Evolutionary conservation across 2,113 vertebrate species (phyloP).

Genomic region (Aramus guarauna): DNA sequence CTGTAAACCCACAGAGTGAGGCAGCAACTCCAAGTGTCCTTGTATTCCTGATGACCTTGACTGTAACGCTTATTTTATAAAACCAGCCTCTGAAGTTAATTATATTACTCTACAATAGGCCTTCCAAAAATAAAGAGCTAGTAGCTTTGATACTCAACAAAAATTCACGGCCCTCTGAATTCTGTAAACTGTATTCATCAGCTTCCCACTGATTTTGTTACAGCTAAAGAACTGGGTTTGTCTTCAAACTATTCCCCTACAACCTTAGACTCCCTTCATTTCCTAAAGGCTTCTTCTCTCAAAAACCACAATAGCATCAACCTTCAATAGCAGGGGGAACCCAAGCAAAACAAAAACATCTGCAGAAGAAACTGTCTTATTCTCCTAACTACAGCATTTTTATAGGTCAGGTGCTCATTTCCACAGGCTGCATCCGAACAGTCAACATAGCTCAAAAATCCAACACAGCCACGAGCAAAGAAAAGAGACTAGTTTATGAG

Average conservation of each 20-base stretch:
- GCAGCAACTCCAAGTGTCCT: neutral
- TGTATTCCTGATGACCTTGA: conserved; percentile 42
- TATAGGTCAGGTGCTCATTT: neutral
- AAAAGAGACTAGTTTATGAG: neutral
- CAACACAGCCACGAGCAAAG: neutral
- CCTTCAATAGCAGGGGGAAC: neutral
- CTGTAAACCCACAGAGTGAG: conserved; percentile 11
- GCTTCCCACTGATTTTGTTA: conserved; percentile 35
- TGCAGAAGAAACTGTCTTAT: neutral
- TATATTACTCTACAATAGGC: conserved; percentile 13
- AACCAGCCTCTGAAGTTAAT: conserved; percentile 39
- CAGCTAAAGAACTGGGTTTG: conserved; percentile 42
- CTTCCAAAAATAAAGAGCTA: conserved; percentile 50
- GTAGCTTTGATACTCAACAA: conserved; percentile 31
- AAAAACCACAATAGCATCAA: neutral
- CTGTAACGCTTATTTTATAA: conserved; percentile 4
- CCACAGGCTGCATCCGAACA: neutral
- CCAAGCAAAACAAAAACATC: neutral
- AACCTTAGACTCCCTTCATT: neutral
- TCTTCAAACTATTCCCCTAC: conserved; percentile 18
- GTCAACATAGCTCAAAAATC: neutral
- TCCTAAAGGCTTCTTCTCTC: neutral
- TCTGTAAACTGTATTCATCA: conserved; percentile 30
- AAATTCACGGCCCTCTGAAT: conserved; percentile 24
- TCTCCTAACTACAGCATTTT: neutral